Conservation (phyloP, 2,797 vertebrate species). For the Apodemus agrarius region DNA sequence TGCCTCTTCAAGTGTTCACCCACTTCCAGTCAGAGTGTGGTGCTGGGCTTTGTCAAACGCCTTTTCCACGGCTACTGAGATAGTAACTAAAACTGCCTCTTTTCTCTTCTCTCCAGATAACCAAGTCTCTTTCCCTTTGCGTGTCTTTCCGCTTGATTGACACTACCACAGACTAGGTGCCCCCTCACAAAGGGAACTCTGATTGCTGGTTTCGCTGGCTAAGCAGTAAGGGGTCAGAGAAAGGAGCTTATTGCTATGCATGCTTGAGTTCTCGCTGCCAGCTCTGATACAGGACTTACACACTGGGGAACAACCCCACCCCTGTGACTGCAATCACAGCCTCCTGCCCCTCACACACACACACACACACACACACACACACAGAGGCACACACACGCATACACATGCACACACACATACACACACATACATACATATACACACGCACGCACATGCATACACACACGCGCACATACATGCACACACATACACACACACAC, state of each 20-base stretch:
- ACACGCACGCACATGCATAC: too few relatives aligned
- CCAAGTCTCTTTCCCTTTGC: not conserved
- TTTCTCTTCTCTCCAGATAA: not conserved
- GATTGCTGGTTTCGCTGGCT: not conserved
- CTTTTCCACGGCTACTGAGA: not conserved
- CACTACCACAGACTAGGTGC: not conserved
- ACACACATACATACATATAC: too few relatives aligned
- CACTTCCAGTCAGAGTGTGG: not conserved
- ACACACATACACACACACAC: too few relatives aligned
- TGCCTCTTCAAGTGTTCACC: not conserved
- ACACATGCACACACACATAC: too few relatives aligned
- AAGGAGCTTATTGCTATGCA: not conserved
- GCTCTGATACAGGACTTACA: not conserved
- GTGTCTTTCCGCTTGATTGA: not conserved
- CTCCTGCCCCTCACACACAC: not conserved
- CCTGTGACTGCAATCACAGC: too few relatives aligned
- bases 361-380: not conserved
- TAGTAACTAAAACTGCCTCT: not conserved
- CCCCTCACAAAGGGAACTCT: not conserved
- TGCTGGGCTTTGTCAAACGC: not conserved
- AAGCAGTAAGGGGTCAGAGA: not conserved
- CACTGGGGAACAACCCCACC: not conserved
- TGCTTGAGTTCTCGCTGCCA: not conserved
- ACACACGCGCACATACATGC: too few relatives aligned
- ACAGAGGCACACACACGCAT: too few relatives aligned